These are phyloP conservation scores for Myzus persicae DNA, from an alignment of 1,140 invertebrate genomes.

Conservation along the genomic window DNA sequence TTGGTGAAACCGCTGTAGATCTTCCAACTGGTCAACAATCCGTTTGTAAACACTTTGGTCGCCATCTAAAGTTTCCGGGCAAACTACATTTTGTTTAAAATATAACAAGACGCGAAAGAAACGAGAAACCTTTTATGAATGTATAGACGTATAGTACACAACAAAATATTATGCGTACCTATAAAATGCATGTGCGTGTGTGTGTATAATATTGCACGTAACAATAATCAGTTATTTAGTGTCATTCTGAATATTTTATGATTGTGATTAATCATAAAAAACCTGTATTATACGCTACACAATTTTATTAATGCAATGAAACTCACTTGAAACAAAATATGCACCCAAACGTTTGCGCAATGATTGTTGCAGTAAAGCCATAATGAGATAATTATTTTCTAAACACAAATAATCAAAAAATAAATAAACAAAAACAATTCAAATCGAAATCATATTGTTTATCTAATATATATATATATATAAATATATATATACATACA, in stretches of 20 bases:
- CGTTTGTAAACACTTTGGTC: constrained; percentile 34
- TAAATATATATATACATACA: not conserved
- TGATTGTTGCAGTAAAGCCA: not conserved
- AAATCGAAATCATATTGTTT: constrained; percentile 39
- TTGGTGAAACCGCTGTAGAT: constrained; percentile 8
- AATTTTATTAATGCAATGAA: not conserved
- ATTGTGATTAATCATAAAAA: not conserved
- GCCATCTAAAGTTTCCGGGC: constrained; percentile 2
- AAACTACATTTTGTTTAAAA: not conserved
- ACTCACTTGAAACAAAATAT: constrained; percentile 35
- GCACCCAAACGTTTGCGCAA: constrained; percentile 14
- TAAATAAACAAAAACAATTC: constrained; percentile 11
- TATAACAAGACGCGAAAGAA: not conserved
- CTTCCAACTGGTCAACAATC: constrained; percentile 31
- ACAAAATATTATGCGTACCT: not conserved
- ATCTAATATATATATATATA: constrained; percentile 29
- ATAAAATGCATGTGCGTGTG: not conserved
- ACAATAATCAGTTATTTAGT: not conserved
- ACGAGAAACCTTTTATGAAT: not conserved
- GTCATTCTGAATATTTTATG: not conserved
- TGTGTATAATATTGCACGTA: not conserved
- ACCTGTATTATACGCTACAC: not conserved
- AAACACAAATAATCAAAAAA: constrained; percentile 7
- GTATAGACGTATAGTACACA: not conserved
- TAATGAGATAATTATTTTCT: constrained; percentile 6